Conservation (phyloP, 1,140 invertebrate genomes). For the Vollenhovia emeryi region DNA sequence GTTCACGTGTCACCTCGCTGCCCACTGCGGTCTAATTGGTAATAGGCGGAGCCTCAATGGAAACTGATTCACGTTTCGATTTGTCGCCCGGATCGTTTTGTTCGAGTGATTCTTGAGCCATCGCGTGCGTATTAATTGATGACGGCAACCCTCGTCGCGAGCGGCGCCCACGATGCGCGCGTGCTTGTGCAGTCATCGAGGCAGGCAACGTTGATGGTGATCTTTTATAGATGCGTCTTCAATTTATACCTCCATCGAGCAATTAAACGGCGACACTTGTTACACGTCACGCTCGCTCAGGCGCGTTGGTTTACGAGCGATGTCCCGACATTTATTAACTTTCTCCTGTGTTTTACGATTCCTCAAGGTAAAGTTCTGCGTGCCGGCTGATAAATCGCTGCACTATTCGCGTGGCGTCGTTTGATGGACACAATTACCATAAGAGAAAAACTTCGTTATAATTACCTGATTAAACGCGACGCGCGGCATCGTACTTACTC, state of each 20-base stretch:
- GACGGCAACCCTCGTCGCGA: slow-evolving; percentile 28
- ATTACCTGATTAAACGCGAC: background rate
- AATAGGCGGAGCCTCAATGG: background rate
- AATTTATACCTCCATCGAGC: slow-evolving; percentile 29
- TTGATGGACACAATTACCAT: background rate
- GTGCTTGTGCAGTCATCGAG: background rate
- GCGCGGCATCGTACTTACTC: too few relatives aligned
- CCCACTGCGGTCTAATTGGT: background rate
- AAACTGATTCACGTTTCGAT: slow-evolving; percentile 23
- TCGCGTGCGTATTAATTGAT: slow-evolving; percentile 43
- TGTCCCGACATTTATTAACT: slow-evolving; percentile 10
- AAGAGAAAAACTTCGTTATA: background rate
- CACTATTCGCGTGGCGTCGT: background rate
- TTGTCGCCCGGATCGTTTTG: background rate
- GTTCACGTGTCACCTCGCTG: background rate
- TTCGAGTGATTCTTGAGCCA: slow-evolving; percentile 26
- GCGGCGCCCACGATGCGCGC: background rate
- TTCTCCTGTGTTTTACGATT: background rate
- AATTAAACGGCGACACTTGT: slow-evolving; percentile 55
- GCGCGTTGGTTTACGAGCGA: background rate
- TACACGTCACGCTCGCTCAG: slow-evolving; percentile 41
- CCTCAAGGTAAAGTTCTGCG: background rate
- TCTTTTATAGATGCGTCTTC: slow-evolving; percentile 16
- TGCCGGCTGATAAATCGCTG: background rate
- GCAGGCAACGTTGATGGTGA: background rate